Evolutionary conservation across 1,140 invertebrate genomes (phyloP).

Genomic region (Drosophila azteca): DNA sequence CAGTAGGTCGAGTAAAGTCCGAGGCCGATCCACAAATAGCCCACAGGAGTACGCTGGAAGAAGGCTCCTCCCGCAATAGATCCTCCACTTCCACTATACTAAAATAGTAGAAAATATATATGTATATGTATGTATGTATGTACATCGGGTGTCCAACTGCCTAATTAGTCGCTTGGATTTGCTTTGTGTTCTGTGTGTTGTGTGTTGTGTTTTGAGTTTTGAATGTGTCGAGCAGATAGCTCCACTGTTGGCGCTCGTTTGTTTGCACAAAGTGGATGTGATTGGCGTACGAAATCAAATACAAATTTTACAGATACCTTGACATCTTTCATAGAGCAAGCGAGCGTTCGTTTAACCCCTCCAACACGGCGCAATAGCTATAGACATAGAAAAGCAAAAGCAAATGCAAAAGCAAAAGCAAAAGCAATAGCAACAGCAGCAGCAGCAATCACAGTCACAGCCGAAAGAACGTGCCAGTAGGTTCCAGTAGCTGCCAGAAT

Average conservation of each 20-base stretch:
- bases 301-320: slow-evolving; percentile 73
- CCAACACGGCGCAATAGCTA: slow-evolving; percentile 27
- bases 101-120: too few species aligned
- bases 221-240: not conserved
- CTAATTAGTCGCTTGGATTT: slow-evolving; percentile 3
- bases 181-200: slow-evolving; percentile 11
- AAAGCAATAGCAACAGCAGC: slow-evolving; percentile 3
- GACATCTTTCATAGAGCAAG: slow-evolving; percentile 78
- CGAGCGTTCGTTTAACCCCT: slow-evolving; percentile 73
- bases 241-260: not conserved
- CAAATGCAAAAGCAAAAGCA: too few species aligned
- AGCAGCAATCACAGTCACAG: not conserved
- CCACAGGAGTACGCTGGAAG: too few species aligned
- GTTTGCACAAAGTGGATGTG: slow-evolving; percentile 33
- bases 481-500: slow-evolving; percentile 42
- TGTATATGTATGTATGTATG: too few species aligned
- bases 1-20: too few species aligned
- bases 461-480: slow-evolving; percentile 49
- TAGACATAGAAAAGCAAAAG: not conserved
- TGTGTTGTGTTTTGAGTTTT: slow-evolving; percentile 6
- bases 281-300: slow-evolving; percentile 68
- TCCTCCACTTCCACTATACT: too few species aligned
- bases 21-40: too few species aligned
- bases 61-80: too few species aligned
- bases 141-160: not conserved